Evolutionary conservation across 2,797 vertebrate species (phyloP).

Genomic region (Sylvia borin): DNA sequence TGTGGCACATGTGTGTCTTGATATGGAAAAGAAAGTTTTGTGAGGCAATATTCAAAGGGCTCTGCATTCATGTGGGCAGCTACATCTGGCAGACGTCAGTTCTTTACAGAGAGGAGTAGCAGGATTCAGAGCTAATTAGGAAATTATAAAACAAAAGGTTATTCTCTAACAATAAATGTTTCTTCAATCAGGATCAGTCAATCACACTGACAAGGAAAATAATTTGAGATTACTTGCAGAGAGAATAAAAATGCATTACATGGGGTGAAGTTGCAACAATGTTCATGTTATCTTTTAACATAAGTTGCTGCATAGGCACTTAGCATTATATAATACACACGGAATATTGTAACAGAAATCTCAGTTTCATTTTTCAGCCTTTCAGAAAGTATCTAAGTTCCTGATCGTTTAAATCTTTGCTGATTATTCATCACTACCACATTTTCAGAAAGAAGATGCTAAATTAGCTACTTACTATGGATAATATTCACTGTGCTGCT

Average conservation of each 20-base stretch:
- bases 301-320: background rate
- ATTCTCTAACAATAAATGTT: slow-evolving; percentile 8
- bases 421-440: slow-evolving; percentile 40
- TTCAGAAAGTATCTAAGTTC: background rate
- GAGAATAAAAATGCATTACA: background rate
- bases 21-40: slow-evolving; percentile 38
- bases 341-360: background rate
- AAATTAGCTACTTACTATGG: slow-evolving; percentile 49
- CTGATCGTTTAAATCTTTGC: background rate
- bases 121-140: slow-evolving; percentile 24
- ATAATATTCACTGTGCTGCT: slow-evolving; percentile 15
- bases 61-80: slow-evolving; percentile 16
- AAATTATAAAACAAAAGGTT: slow-evolving; percentile 46
- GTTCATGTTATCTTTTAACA: background rate
- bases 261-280: background rate
- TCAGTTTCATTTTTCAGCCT: background rate
- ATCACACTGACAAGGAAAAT: slow-evolving; percentile 40
- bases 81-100: background rate
- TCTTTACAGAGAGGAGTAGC: background rate
- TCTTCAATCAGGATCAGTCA: slow-evolving; percentile 32
- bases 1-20: background rate
- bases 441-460: slow-evolving; percentile 16
- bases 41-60: background rate
- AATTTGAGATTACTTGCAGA: background rate
- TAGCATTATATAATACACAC: background rate